phyloP scores from a whole-genome alignment of 2,888 invertebrate genomes.

The Allolobophora icterica region DNA sequence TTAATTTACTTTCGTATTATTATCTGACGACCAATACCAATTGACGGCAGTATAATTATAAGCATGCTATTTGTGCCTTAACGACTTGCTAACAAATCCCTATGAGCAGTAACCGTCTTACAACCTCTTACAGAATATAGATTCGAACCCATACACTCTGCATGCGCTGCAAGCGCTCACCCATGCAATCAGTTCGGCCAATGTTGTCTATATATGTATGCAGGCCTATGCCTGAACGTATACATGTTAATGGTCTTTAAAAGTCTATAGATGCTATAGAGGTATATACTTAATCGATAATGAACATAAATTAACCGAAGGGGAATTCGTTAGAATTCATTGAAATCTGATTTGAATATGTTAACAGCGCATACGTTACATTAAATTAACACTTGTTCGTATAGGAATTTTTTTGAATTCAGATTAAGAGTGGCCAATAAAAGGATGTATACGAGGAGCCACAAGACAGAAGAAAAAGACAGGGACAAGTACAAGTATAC shows the following conservation, averaged over 20 bases:
- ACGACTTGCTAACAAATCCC: no score
- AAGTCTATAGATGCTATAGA: neutral
- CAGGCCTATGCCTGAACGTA: neutral
- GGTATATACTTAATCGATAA: slow-evolving; percentile 12
- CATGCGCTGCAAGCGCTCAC: no score
- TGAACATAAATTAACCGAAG: slow-evolving; percentile 13
- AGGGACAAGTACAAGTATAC: neutral
- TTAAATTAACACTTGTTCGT: slow-evolving; percentile 24
- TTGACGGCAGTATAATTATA: no score
- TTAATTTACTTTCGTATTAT: no score
- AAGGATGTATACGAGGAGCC: neutral
- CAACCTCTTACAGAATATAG: no score
- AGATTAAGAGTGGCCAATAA: neutral
- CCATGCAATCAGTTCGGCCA: neutral
- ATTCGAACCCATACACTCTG: no score
- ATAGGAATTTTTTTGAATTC: neutral
- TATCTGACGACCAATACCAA: no score
- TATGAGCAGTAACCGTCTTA: no score
- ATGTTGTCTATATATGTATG: neutral
- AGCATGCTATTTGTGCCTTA: no score
- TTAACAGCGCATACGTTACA: slow-evolving; percentile 21
- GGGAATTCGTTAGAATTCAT: slow-evolving; percentile 25
- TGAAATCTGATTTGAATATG: slow-evolving; percentile 7
- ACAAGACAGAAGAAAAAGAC: neutral
- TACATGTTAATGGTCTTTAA: slow-evolving; percentile 7